Evolutionary conservation across 2,888 invertebrate genomes (phyloP), one percentile per base, ranked within the genome.

Genomic region (Pantelozetes paolii): DNA sequence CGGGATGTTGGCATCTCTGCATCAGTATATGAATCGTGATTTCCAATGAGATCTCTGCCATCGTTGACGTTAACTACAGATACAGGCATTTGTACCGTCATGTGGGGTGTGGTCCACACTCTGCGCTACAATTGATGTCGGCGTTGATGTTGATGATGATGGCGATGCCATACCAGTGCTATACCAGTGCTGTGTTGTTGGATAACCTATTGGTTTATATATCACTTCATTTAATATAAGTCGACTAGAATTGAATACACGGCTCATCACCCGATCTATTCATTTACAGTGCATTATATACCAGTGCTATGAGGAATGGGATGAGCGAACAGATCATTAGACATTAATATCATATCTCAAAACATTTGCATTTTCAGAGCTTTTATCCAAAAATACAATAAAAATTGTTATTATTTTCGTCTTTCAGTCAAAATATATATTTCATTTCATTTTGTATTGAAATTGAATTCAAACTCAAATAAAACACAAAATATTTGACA

Each of bases 1-100:
- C 30, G 59, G 3, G 59, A 62, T 30, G 32, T 32, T 11, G 13
- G 32, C 23, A 67, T 40, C 36, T 67, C 67, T 42, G 67, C 67
- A 67, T 67, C 67, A 42, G n/a, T 36, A 36, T 67, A 67, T 67
- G 40, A 67, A 67, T 67, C 67, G 67, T 42, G 67, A 67, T 67
- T 67, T 67, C 67, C 67, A 67, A 67, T 67, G 40, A 67, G 40
- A 67, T 67, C 59, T 67, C 42, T 67, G 18, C 13, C 40, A 67
- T 67, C 67, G 67, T 40, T 67, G 67, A 67, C 67, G 67, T 67
- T 3, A 3, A 67, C 40, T 67, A 42, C n/a, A 67, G 23, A 42
- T 23, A 23, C 26, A 20, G 67, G 20, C 20, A 30, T 62, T 32
- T 67, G 67, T 20, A 23, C 32, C 5, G 20, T 13, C 9, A 40